These are phyloP conservation scores for Uloborus plumipes DNA, from an alignment of 2,888 invertebrate genomes.

Conservation along the genomic window DNA sequence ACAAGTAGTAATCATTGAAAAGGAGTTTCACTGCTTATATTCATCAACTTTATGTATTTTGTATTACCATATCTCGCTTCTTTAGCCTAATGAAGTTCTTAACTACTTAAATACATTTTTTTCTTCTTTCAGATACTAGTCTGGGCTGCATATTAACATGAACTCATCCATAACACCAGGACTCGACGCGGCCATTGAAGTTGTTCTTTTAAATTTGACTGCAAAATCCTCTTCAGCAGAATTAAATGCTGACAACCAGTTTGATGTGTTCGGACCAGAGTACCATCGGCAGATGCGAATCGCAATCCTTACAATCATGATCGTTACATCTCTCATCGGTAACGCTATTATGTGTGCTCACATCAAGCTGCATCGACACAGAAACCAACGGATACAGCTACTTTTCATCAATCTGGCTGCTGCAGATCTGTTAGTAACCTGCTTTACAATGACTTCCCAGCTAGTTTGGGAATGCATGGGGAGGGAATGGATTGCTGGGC, in stretches of 20 bases:
- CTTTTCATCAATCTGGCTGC: conserved; percentile 71
- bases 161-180: too few species aligned
- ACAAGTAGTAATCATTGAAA: too few species aligned
- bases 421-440: conserved; percentile 71
- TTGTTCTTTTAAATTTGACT: background rate
- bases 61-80: too few species aligned
- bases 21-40: too few species aligned
- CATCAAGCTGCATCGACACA: background rate
- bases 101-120: too few species aligned
- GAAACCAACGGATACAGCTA: conserved; percentile 38
- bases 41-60: too few species aligned
- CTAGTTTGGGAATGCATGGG: conserved; percentile 70
- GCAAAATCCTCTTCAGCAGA: background rate
- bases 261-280: conserved; percentile 44
- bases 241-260: background rate
- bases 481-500: conserved; percentile 70
- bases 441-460: conserved; percentile 70
- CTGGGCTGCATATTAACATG: too few species aligned
- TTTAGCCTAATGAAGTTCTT: too few species aligned
- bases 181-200: too few species aligned
- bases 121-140: too few species aligned
- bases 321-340: conserved; percentile 36
- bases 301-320: conserved; percentile 34
- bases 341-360: conserved; percentile 35
- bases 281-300: conserved; percentile 47